Conservation (phyloP, 1,140 invertebrate species). For the Odontomachus brunneus region DNA sequence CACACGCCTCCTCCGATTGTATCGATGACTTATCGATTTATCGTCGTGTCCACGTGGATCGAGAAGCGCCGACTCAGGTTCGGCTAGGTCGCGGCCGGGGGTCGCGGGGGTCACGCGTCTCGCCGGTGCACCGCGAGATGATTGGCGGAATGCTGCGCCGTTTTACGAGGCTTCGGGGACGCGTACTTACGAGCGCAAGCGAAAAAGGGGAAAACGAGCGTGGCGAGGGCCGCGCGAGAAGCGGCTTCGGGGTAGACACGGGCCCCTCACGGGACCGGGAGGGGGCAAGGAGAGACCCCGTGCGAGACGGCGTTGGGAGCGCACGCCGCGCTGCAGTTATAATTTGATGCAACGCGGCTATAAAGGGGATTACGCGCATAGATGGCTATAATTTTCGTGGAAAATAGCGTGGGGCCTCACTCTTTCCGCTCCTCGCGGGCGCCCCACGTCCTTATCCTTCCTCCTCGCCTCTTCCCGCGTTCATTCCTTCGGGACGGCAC, state of each 20-base stretch:
- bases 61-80: constrained; percentile 52
- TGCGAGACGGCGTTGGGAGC: constrained; percentile 28
- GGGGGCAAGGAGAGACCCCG: not conserved
- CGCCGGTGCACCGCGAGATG: constrained; percentile 67
- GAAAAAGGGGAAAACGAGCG: constrained; percentile 60
- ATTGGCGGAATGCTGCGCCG: constrained; percentile 76
- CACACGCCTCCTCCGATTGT: constrained; percentile 8
- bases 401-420: constrained; percentile 64
- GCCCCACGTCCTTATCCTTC: constrained; percentile 46
- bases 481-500: constrained; percentile 2
- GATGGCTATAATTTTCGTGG: constrained; percentile 76
- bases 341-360: constrained; percentile 75
- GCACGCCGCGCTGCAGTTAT: constrained; percentile 72
- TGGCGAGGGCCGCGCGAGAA: constrained; percentile 1
- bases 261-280: too few relatives aligned
- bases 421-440: constrained; percentile 48
- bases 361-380: constrained; percentile 74
- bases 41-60: constrained; percentile 58
- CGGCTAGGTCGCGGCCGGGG: constrained; percentile 50
- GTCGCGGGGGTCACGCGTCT: constrained; percentile 60
- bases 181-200: constrained; percentile 43
- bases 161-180: constrained; percentile 75
- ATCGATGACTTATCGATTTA: constrained; percentile 65
- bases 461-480: constrained; percentile 17
- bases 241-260: not conserved